These are phyloP conservation scores for Galagoides demidoff DNA, from an alignment of 2,797 vertebrate species.

Conservation along the genomic window DNA sequence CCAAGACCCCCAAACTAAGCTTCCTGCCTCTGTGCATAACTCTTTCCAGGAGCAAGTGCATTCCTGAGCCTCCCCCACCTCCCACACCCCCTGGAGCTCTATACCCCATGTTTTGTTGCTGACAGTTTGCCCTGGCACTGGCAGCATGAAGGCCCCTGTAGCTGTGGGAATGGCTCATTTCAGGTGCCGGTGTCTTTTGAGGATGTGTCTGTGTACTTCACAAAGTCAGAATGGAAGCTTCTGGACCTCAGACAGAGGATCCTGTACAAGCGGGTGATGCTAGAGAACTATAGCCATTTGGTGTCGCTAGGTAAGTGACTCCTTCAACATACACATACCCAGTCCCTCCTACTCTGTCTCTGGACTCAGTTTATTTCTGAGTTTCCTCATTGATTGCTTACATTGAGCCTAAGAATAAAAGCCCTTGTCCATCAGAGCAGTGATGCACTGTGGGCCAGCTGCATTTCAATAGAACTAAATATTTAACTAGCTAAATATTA, in stretches of 20 bases:
- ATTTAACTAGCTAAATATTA: not conserved
- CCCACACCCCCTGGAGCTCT: not conserved
- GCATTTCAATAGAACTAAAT: not conserved
- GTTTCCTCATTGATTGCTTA: not conserved
- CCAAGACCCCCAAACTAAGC: not conserved
- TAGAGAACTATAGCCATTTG: constrained; percentile 74
- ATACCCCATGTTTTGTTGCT: not conserved
- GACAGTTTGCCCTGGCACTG: not conserved
- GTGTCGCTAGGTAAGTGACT: constrained; percentile 68
- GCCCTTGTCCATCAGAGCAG: not conserved
- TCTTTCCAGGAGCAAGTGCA: not conserved
- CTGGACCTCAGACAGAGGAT: constrained; percentile 64
- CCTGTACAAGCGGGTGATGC: constrained; percentile 74
- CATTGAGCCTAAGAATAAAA: not conserved
- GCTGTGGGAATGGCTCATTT: not conserved
- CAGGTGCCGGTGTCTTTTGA: constrained; percentile 72
- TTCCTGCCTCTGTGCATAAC: not conserved
- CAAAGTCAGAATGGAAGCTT: constrained; percentile 74
- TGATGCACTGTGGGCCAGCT: not conserved
- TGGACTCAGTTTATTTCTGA: not conserved
- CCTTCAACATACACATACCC: not conserved
- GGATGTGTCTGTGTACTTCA: constrained; percentile 74
- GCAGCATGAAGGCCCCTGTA: not conserved
- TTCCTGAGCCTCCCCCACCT: not conserved
- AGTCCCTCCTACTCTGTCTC: not conserved